phyloP scores from a whole-genome alignment of 2,888 invertebrate genomes.

The Tiliacea citrago region DNA sequence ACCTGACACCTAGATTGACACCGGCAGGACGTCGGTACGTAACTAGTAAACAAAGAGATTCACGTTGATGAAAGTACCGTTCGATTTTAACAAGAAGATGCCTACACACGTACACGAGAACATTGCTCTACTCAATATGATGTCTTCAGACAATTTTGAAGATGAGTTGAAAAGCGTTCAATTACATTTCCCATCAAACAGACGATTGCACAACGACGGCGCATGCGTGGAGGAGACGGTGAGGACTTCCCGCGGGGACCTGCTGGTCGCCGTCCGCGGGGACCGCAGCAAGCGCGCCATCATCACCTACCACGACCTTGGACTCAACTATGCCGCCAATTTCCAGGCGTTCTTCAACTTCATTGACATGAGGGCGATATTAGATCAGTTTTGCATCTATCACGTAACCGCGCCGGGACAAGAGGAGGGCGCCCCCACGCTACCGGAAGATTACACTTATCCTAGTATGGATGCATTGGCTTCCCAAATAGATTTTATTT shows the following conservation, averaged over 20 bases:
- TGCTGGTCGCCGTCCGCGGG: constrained; percentile 98
- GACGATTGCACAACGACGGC: constrained; percentile 89
- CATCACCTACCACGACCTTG: constrained; percentile 99
- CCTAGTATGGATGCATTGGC: constrained; percentile 99
- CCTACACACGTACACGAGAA: constrained; percentile 86
- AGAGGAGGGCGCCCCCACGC: constrained; percentile 97
- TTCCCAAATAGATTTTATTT: constrained; percentile 96
- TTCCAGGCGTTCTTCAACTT: constrained; percentile 98
- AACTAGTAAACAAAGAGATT: constrained; percentile 56
- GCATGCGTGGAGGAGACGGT: constrained; percentile 93
- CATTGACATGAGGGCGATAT: constrained; percentile 96
- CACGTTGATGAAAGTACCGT: constrained; percentile 69
- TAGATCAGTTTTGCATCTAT: constrained; percentile 99
- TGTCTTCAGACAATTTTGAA: constrained; percentile 95
- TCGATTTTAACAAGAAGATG: constrained; percentile 77
- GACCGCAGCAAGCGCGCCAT: constrained; percentile 98
- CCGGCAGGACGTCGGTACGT: constrained; percentile 60
- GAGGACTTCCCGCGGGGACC: constrained; percentile 97
- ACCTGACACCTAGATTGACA: constrained; percentile 49
- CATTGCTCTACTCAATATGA: constrained; percentile 92
- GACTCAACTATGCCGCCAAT: constrained; percentile 98
- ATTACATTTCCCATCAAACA: constrained; percentile 95
- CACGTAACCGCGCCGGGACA: constrained; percentile 99
- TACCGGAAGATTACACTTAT: constrained; percentile 97
- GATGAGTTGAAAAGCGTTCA: constrained; percentile 98